These are phyloP conservation scores for Epizoanthus illoricatus DNA, from an alignment of 92 coral and sea anemone genomes.

Conservation along the genomic window DNA sequence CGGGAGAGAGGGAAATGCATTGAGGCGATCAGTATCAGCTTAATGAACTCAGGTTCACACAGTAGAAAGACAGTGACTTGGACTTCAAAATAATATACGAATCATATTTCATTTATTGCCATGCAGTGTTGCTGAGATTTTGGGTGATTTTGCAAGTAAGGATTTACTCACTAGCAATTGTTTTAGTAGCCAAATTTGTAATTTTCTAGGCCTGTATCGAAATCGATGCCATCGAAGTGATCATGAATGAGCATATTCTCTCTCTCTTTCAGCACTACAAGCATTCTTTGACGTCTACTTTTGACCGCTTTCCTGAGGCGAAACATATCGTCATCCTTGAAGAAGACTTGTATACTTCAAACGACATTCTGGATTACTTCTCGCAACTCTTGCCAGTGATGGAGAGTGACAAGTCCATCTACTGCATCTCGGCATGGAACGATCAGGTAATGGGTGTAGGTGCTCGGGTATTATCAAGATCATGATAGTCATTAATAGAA, in stretches of 20 bases:
- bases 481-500: too few species aligned
- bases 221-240: too few species aligned
- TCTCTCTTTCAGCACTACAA: conserved; percentile 78
- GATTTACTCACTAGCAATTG: too few species aligned
- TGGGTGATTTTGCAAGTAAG: too few species aligned
- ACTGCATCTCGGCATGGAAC: conserved; percentile 98
- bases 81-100: too few species aligned
- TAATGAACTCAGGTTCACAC: too few species aligned
- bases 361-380: conserved; percentile 81
- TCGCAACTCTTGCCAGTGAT: conserved; percentile 84
- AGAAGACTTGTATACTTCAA: conserved; percentile 90
- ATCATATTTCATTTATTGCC: too few species aligned
- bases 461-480: neutral
- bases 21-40: too few species aligned
- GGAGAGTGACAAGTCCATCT: conserved; percentile 85
- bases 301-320: conserved; percentile 84
- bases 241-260: neutral
- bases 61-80: too few species aligned
- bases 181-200: neutral
- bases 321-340: conserved; percentile 82
- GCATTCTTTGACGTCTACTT: conserved; percentile 79
- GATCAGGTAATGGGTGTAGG: conserved; percentile 67
- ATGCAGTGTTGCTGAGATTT: too few species aligned
- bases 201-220: neutral
- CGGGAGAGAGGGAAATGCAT: too few species aligned